Conservation (phyloP, 2,797 vertebrate species). For the Florisuga fusca region DNA sequence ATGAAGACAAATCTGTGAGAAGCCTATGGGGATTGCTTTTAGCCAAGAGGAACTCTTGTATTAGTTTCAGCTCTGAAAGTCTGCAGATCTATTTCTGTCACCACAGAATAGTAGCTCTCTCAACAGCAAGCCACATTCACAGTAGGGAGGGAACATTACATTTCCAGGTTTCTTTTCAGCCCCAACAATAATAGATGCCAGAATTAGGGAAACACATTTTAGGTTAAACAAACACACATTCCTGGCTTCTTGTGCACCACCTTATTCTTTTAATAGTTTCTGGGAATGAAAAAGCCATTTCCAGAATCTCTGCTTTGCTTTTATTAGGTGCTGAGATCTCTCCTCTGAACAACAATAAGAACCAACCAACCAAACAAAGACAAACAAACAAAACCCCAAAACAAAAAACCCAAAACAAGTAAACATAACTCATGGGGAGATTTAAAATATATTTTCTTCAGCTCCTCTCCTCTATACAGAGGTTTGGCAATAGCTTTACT, state of each 20-base stretch:
- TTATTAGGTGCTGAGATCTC: neutral
- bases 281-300: neutral
- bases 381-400: neutral
- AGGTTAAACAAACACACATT: neutral
- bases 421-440: neutral
- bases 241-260: neutral
- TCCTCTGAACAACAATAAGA: neutral
- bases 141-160: neutral
- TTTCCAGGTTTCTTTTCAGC: neutral
- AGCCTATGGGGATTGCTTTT: neutral
- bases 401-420: neutral
- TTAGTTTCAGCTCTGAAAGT: neutral
- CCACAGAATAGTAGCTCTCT: neutral
- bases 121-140: neutral
- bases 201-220: neutral
- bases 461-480: neutral
- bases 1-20: slow-evolving; percentile 4
- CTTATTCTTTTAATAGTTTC: neutral
- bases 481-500: neutral
- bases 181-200: neutral
- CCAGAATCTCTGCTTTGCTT: neutral
- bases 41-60: neutral
- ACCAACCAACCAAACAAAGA: neutral
- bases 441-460: neutral
- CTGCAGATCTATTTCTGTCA: neutral